Base-by-base conservation (phyloP, 2,797 vertebrate genomes). In the Steatocranus sp. region DNA sequence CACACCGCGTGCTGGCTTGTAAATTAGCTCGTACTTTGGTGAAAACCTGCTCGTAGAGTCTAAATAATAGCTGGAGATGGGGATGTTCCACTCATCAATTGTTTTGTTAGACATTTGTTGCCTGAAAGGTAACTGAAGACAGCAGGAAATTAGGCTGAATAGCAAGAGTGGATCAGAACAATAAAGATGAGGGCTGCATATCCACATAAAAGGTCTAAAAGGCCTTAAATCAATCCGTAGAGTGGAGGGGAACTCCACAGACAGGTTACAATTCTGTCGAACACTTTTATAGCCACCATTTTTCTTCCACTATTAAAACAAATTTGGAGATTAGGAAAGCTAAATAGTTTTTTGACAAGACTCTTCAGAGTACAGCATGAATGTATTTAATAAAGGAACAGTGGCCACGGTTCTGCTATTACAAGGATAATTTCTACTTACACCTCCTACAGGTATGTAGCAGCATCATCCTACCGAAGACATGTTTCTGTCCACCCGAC, bases 381-480 rank as follows among this genome's bases (percentile, higher is more conserved):
- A 77, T 46, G n/a, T 58, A 27, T 32, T 32, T 8, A 43, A 48
- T 58, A 10, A 43, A 46, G 54, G 25, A 46, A 43, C 38, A 48
- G 61, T 10, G 48, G 38, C 66, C 38, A 70, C 15, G 25, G 3
- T 32, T 18, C 25, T 48, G 41, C 23, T 30, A 48, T 30, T n/a
- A n/a, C 46, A n/a, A 73, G 68, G 43, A 73, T 30, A 32, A 1
- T 48, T 34, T 46, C 20, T 68, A 89, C 83, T 85, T 41, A 86
- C 80, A 53, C 8, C 25, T 79, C 84, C 81, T 78, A 51, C 1
- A 80, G 74, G 76, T 20, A 53, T n/a, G 56, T 8, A 73, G 83
- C 54, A 84, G 36, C 83, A 90, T 85, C 7, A 81, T 90, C 83
- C 85, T 34, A 20, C 1, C 5, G 79, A 36, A 86, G 23, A 34